These are phyloP conservation scores for Agrochola lota DNA, from an alignment of 2,888 invertebrate genomes.

Conservation along the genomic window DNA sequence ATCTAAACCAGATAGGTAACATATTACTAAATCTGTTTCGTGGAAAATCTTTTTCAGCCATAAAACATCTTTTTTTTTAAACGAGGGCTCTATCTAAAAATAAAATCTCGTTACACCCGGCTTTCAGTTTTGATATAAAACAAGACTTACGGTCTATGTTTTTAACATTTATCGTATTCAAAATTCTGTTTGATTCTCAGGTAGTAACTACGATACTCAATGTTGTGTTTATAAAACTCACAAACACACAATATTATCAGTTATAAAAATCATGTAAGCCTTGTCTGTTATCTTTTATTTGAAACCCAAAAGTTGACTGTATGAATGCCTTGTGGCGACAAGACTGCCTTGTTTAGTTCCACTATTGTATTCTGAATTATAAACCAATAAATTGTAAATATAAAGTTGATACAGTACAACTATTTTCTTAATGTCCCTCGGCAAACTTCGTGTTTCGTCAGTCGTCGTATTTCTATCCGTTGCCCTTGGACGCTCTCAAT, in stretches of 20 bases:
- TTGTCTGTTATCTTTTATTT: background rate
- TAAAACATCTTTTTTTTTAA: background rate
- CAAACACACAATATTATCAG: background rate
- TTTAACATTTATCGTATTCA: background rate
- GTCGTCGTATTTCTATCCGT: no score
- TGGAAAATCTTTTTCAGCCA: background rate
- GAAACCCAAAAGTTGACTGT: no score
- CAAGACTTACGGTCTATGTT: background rate
- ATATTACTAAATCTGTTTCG: background rate
- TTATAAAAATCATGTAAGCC: background rate
- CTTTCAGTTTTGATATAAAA: background rate
- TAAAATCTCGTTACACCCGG: background rate
- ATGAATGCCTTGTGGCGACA: background rate
- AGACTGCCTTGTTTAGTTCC: background rate
- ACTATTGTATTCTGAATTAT: background rate
- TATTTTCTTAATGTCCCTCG: no score
- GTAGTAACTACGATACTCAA: background rate
- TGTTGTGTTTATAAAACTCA: no score
- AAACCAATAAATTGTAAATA: no score
- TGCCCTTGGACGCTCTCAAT: no score
- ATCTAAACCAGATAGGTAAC: background rate
- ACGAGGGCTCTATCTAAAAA: background rate
- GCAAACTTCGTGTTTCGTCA: no score
- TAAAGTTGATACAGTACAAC: background rate
- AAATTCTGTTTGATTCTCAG: background rate